Base-by-base conservation (phyloP, 2,888 invertebrate species). In the Hyppa rectilinea region DNA sequence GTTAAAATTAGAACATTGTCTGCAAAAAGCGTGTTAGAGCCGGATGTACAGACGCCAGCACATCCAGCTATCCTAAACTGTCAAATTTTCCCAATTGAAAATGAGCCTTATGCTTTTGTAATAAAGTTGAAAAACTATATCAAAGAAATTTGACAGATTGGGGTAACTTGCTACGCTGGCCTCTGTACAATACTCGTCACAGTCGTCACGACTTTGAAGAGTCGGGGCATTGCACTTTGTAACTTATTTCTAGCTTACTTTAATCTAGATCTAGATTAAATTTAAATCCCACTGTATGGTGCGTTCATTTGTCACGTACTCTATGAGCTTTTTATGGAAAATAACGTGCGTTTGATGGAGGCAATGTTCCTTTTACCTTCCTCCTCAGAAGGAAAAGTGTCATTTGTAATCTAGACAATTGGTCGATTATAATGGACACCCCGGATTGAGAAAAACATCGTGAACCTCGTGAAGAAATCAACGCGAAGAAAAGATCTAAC, bases 1-100 rank as follows among this genome's bases (percentile, higher is more conserved):
- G 60, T 68, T 66, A 58, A 79, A 85, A 76, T 82, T 83, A 65
- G 79, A 78, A 71, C 80, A 83, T 75, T 78, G 70, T 75, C 62
- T 69, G 59, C 65, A 80, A 81, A 72, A 81, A 64, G 38, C 14
- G 43, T 56, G 34, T 59, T 58, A 61, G 38, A 52, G 61, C 64
- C 52, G 50, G 61, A 73, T 61, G 68, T 67, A 55, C 31, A 72
- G n/a, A n/a, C n/a, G n/a, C n/a, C n/a, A n/a, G n/a, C n/a, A n/a
- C n/a, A n/a, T n/a, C n/a, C n/a, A n/a, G n/a, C n/a, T n/a, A n/a
- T n/a, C n/a, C n/a, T n/a, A n/a, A n/a, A n/a, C n/a, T n/a, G n/a
- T n/a, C n/a, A n/a, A n/a, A n/a, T n/a, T n/a, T n/a, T n/a, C n/a
- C n/a, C n/a, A n/a, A n/a, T n/a, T n/a, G n/a, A n/a, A n/a, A n/a